Evolutionary conservation across 2,113 vertebrate species (phyloP), one percentile per base, ranked within the genome.

Genomic region (Gadus macrocephalus): DNA sequence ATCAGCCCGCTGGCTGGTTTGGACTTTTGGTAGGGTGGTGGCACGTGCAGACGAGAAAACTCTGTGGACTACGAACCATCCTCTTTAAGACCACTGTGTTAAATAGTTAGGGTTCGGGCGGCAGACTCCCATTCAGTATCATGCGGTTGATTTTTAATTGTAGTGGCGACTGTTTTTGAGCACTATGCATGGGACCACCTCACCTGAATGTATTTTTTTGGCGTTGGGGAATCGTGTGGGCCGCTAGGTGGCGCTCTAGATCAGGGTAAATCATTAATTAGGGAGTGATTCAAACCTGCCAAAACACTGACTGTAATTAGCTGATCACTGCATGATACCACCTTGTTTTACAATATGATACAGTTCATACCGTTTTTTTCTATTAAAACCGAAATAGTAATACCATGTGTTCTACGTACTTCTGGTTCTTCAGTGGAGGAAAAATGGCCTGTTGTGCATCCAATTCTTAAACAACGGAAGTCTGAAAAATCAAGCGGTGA

Each of bases 171-270:
- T 17, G 68, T 70, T 63, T 66, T 73, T 63, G 31, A 70, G 49
- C 17, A 68, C 25, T 61, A 11, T 59, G 31, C 31, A 27, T 22
- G 71, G 74, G 68, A 72, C 20, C 55, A 67, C 27, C 5, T 71
- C 55, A 67, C 27, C 5, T 71, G 70, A 81, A 77, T 78, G 78
- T 68, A 75, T 74, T 19, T 66, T 66, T 27, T 67, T 72, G 5
- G 62, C 81, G 49, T 67, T 75, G 68, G 64, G 63, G 77, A 49
- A 12, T 3, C 66, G 16, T 64, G 20, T 68, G n/a, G 58, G 68
- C 86, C 86, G 64, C 82, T 86, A 91, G 90, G 84, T 90, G 91
- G 91, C 76, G 84, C 59, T 80, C 69, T 88, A 77, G 75, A 83
- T 76, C 80, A 88, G 84, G 68, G 66, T 70, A 90, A 86, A 62